Conservation (phyloP, 1,140 invertebrate genomes). For the Bombus fervidus region DNA sequence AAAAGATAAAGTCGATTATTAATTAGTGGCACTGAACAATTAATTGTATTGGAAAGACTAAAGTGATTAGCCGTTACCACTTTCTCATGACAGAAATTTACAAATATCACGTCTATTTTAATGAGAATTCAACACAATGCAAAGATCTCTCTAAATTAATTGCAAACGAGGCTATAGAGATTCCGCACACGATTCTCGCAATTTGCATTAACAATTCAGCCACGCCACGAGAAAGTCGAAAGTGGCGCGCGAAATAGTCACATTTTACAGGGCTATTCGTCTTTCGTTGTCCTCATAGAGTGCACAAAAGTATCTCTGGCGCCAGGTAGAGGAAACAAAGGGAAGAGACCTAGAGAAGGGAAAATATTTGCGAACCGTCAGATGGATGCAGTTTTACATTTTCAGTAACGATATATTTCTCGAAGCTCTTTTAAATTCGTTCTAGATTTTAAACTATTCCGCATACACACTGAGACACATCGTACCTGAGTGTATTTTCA, state of each 20-base stretch:
- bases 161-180: not conserved
- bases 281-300: slow-evolving; percentile 1
- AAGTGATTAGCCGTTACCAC: not conserved
- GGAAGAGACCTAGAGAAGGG: not conserved
- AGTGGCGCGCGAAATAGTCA: slow-evolving; percentile 1
- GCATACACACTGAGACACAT: not conserved
- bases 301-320: not conserved
- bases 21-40: no score
- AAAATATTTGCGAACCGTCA: slow-evolving; percentile 10
- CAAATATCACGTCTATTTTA: not conserved
- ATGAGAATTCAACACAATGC: not conserved
- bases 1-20: no score
- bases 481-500: not conserved
- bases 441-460: slow-evolving; percentile 16
- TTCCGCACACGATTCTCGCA: not conserved
- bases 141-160: not conserved
- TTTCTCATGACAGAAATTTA: not conserved
- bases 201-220: not conserved
- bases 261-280: slow-evolving; percentile 33
- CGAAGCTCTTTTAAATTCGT: not conserved
- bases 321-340: not conserved
- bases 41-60: no score
- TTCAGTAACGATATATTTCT: not conserved
- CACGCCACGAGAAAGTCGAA: slow-evolving; percentile 20
- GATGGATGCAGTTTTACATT: not conserved